Evolutionary conservation across 2,113 vertebrate genomes (phyloP).

Genomic region (Apteryx mantelli): DNA sequence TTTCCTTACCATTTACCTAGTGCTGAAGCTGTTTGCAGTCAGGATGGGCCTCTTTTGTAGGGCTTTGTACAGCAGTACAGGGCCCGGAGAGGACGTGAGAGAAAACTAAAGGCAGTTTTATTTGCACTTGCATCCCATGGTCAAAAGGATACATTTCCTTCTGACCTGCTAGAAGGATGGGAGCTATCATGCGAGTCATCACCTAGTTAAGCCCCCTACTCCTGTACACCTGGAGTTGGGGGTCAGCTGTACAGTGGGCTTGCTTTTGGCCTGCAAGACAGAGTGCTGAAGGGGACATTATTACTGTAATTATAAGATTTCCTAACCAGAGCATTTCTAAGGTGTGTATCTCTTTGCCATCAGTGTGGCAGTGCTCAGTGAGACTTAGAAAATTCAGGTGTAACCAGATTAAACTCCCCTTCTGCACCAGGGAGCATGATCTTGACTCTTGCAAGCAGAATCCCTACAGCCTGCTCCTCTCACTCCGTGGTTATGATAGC

Average conservation of each 20-base stretch:
- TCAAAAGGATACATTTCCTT: background rate
- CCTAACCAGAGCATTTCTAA: background rate
- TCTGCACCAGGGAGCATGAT: rapidly evolving
- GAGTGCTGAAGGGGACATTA: background rate
- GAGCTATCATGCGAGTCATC: rapidly evolving
- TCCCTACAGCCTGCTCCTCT: background rate
- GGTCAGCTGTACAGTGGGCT: rapidly evolving
- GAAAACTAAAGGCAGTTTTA: background rate
- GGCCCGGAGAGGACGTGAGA: rapidly evolving
- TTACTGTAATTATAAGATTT: background rate
- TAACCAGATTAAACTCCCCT: background rate
- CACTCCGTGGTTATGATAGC: background rate
- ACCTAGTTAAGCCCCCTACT: rapidly evolving
- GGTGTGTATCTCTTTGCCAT: rapidly evolving
- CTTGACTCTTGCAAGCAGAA: background rate
- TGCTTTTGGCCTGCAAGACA: background rate
- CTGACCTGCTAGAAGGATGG: background rate
- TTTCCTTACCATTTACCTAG: background rate
- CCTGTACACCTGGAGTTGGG: background rate
- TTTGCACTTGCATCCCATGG: background rate
- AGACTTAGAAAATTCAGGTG: background rate
- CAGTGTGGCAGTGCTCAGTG: no score
- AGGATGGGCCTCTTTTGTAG: background rate
- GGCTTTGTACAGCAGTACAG: background rate
- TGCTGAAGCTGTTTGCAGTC: background rate